Evolutionary conservation across 2,113 vertebrate genomes (phyloP), one percentile per base, ranked within the genome.

Genomic region (Loxodonta africana): DNA sequence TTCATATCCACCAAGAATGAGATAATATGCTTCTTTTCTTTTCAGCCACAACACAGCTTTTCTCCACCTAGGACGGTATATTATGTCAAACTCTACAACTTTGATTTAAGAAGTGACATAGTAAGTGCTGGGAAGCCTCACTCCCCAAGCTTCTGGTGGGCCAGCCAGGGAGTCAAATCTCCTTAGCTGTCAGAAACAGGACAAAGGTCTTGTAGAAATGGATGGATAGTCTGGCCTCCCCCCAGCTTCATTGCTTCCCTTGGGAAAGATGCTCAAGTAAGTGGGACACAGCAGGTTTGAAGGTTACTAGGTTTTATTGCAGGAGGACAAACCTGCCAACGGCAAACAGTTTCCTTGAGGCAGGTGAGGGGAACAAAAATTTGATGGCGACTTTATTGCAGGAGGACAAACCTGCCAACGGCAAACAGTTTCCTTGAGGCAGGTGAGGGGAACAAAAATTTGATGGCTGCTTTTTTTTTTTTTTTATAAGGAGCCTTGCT

Each of bases 81-180:
- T 23, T 74, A 2, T 57, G 41, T 96, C 88, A 76, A 8, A 30
- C 3, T 10, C 2, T 77, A 46, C 77, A 86, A 71, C 26, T 28
- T 1, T 26, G 53, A 76, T 87, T 94, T 87, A 93, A 57, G 80
- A 91, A 83, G 53, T 83, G 71, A 94, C 86, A 78, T 1, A 67
- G 81, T 69, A 71, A 88, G 53, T 51, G 21, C n/a, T 53, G 48
- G 89, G 20, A 80, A 60, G 26, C 81, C n/a, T 83, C 3, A 8
- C 30, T 87, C n/a, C 18, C 33, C 28, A n/a, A 93, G 78, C 73
- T 94, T 96, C 73, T 86, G 46, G 53, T 74, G 88, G 60, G 60
- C 14, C 6, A 62, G 83, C 26, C 12, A 17, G 37, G 4, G 62
- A 93, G 28, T 73, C 20, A 73, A 21, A 15, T 46, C 53, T 74